phyloP scores from a whole-genome alignment of 2,113 vertebrate genomes.

The Thinocorus orbignyianus region DNA sequence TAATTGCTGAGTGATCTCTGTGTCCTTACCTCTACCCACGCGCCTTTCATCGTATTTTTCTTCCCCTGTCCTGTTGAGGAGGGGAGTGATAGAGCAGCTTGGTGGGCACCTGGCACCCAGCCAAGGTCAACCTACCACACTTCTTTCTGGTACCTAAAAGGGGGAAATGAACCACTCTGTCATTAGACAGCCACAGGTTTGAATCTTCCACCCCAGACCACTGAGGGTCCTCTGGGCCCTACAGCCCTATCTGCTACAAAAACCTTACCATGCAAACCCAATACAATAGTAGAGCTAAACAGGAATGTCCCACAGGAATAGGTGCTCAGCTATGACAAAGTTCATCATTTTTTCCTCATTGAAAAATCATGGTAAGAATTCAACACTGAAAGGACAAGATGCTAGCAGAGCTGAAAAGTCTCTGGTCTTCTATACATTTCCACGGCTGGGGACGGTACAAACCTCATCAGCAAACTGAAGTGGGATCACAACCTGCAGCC shows the following conservation, averaged over 20 bases:
- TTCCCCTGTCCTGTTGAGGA: not conserved
- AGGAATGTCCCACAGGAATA: not conserved
- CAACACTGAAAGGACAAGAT: not conserved
- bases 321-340: not conserved
- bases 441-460: not conserved
- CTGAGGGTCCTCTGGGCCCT: conserved; percentile 86
- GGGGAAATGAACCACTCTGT: conserved; percentile 99
- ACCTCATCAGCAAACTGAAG: not conserved
- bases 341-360: not conserved
- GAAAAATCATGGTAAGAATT: not conserved
- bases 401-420: not conserved
- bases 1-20: not conserved
- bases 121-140: not conserved
- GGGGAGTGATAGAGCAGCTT: not conserved
- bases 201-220: conserved; percentile 99
- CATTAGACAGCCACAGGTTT: conserved; percentile 99
- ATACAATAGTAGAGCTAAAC: not conserved
- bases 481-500: not conserved
- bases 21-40: not conserved
- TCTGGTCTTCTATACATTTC: not conserved
- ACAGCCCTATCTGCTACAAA: not conserved
- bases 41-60: not conserved
- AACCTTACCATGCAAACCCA: not conserved
- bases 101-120: not conserved
- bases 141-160: conserved; percentile 82